Evolutionary conservation across 1,140 invertebrate species (phyloP), one percentile per base, ranked within the genome.

Genomic region (Dolichoris vasculosae): DNA sequence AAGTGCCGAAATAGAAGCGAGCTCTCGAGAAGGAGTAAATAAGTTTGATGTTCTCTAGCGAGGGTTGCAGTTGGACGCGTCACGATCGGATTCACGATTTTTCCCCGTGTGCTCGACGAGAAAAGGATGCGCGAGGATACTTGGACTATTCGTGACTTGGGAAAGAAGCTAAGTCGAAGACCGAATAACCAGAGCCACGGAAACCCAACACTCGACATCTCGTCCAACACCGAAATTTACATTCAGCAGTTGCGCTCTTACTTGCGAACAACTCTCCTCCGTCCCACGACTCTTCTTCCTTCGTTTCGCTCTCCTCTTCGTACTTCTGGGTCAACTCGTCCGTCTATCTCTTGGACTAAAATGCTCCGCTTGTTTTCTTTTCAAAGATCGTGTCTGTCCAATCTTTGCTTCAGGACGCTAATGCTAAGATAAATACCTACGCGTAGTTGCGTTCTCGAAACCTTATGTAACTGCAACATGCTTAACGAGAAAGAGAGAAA

Each of bases 361-460:
- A 9, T 17, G 1, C 43, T 17, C 51, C 76, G 13, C 77, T 64
- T 79, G 35, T 79, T 79, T 64, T 64, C n/a, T n/a, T 75, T 8
- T 38, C 15, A 0, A 30, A 48, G 43, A 46, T 13, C 30, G 73
- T 20, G 30, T 38, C 76, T 35, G 40, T 48, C 30, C n/a, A 13
- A n/a, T 7, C 43, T 48, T 2, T 11, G 43, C 26, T 48, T 30
- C n/a, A 46, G 4, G 15, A 40, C 83, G 75, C 64, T 84, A 79
- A 84, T 43, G 32, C 76, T 64, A 71, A 71, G 48, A 79, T 64
- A 84, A 84, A 84, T 63, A 84, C 38, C 40, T 32, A n/a, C 46
- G 63, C 43, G 3, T 32, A 13, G 48, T 67, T 76, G 20, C 55
- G 35, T 43, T 63, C 38, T 63, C 64, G 48, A 73, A 73, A 82